phyloP scores from a whole-genome alignment of 2,888 invertebrate genomes.

The Papilio demoleus region DNA sequence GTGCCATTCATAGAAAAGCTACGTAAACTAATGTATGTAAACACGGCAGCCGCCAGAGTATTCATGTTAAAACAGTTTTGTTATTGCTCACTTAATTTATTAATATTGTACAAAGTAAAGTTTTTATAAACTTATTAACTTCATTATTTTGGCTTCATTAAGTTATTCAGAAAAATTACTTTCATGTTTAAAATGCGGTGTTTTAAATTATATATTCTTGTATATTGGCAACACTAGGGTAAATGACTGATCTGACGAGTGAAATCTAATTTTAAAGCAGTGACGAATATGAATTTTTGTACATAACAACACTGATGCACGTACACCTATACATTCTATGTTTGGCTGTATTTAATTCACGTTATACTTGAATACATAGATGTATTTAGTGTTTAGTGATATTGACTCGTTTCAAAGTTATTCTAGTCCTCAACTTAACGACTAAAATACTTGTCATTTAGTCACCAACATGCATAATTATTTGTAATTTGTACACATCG shows the following conservation, averaged over 20 bases:
- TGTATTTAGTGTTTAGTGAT: conserved; percentile 33
- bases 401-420: conserved; percentile 38
- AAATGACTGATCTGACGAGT: conserved; percentile 8
- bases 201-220: conserved; percentile 12
- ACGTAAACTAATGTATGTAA: conserved; percentile 22
- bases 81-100: conserved; percentile 19
- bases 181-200: not conserved
- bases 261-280: not conserved
- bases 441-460: conserved; percentile 56
- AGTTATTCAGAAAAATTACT: conserved; percentile 1
- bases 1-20: conserved; percentile 33
- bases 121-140: conserved; percentile 1
- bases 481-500: conserved; percentile 72
- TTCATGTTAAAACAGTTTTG: not conserved
- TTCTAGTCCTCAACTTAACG: conserved; percentile 53
- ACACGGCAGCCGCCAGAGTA: conserved; percentile 16
- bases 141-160: conserved; percentile 3
- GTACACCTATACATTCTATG: not conserved
- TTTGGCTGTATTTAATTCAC: conserved; percentile 26
- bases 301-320: conserved; percentile 6
- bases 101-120: conserved; percentile 16
- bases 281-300: conserved; percentile 2
- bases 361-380: conserved; percentile 34
- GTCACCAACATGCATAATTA: conserved; percentile 58
- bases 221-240: conserved; percentile 5